Conservation (phyloP, 2,113 vertebrate genomes). For the Neodon shergylaensis region DNA sequence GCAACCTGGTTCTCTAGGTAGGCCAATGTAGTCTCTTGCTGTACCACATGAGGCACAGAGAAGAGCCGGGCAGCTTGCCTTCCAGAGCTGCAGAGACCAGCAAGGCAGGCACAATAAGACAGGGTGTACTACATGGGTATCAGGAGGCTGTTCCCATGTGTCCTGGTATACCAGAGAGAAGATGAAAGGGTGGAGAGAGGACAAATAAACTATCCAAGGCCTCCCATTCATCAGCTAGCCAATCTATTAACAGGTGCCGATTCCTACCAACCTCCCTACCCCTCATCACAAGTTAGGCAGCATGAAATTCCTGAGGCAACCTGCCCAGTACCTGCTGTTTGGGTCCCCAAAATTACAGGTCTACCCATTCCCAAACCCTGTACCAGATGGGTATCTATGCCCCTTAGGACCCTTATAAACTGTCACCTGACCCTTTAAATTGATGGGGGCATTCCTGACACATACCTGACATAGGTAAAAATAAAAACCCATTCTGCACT, state of each 20-base stretch:
- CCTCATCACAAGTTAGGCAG: not conserved
- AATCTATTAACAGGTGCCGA: not conserved
- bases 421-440: not conserved
- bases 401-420: not conserved
- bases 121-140: not conserved
- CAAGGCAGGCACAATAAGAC: not conserved
- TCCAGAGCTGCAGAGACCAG: constrained; percentile 87
- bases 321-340: not conserved
- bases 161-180: not conserved
- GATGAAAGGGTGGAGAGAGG: no score
- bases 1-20: constrained; percentile 98
- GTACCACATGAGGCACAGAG: constrained; percentile 94
- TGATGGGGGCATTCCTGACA: not conserved
- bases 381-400: not conserved
- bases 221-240: not conserved
- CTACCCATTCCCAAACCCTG: not conserved
- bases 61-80: constrained; percentile 95
- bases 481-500: not conserved
- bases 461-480: not conserved
- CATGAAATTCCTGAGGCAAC: not conserved
- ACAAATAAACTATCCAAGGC: not conserved
- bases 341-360: not conserved
- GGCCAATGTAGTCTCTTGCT: constrained; percentile 95
- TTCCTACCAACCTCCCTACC: not conserved
- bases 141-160: not conserved